Evolutionary conservation across 2,888 invertebrate species (phyloP).

Genomic region (Sarcophaga carnaria): DNA sequence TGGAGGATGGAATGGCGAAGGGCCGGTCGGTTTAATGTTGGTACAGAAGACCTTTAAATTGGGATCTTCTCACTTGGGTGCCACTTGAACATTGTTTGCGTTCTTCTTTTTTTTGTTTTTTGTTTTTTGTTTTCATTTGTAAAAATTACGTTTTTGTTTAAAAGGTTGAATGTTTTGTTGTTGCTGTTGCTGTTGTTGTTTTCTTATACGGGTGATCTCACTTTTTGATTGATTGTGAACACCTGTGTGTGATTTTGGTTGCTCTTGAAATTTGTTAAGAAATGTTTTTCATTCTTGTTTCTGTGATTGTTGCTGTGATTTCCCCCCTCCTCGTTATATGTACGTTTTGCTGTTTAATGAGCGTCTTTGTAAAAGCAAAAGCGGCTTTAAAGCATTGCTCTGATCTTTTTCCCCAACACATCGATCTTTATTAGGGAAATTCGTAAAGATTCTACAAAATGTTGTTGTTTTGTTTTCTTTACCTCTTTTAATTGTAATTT

Average conservation of each 20-base stretch:
- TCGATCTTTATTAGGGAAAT: background rate
- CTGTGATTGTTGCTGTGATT: slow-evolving; percentile 9
- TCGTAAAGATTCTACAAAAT: background rate
- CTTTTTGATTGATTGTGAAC: slow-evolving; percentile 67
- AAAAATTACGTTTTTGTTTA: slow-evolving; percentile 60
- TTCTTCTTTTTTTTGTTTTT: slow-evolving; percentile 3
- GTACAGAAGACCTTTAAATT: slow-evolving; percentile 29
- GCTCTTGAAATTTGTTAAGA: slow-evolving; percentile 44
- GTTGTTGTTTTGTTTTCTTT: background rate
- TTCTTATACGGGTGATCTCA: slow-evolving; percentile 61
- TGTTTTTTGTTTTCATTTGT: background rate
- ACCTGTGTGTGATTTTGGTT: slow-evolving; percentile 60
- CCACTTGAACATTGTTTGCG: slow-evolving; percentile 46
- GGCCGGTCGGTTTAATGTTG: background rate
- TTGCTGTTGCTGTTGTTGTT: background rate
- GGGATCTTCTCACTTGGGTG: slow-evolving; percentile 44
- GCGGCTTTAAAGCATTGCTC: slow-evolving; percentile 38
- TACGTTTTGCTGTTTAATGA: slow-evolving; percentile 17
- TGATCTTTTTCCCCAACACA: background rate
- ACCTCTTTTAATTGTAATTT: slow-evolving; percentile 5
- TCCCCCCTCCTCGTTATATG: background rate
- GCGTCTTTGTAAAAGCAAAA: slow-evolving; percentile 30
- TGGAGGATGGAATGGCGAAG: background rate
- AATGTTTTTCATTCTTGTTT: slow-evolving; percentile 42
- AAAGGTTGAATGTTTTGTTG: slow-evolving; percentile 40